Percentiles rank a stretch among this genome's conserved stretches.
Conservation (phyloP, 2,888 invertebrate genomes). For the Venusia cambrica region DNA sequence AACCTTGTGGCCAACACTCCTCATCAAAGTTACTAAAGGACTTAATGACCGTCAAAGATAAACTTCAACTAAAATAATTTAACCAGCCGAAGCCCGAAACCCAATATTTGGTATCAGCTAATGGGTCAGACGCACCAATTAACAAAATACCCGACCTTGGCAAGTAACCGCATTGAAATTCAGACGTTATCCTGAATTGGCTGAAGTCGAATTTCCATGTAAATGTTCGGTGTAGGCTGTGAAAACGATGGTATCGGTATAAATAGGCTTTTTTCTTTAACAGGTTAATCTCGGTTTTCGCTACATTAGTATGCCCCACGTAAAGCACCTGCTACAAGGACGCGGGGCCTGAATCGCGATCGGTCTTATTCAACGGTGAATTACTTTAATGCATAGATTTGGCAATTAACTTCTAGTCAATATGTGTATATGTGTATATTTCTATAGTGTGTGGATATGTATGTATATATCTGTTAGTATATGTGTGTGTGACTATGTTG, state of each 20-base stretch:
- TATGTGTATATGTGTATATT: too few relatives aligned
- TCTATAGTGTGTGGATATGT: too few relatives aligned
- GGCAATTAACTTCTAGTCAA: too few relatives aligned
- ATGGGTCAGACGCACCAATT: slow-evolving; percentile 38
- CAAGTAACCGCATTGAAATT: slow-evolving; percentile 26
- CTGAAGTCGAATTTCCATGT: slow-evolving; percentile 30
- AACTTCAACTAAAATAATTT: slow-evolving; percentile 1
- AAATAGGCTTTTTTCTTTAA: slow-evolving; percentile 32
- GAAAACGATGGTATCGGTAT: slow-evolving; percentile 35
- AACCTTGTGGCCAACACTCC: too few relatives aligned
- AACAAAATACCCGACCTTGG: slow-evolving; percentile 29
- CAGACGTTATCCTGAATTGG: slow-evolving; percentile 29
- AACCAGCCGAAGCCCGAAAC: slow-evolving; percentile 9
- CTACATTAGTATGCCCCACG: slow-evolving; percentile 25
- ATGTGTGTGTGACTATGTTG: too few relatives aligned
- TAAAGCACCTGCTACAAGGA: too few relatives aligned
- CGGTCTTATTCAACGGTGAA: too few relatives aligned
- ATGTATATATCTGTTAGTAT: too few relatives aligned
- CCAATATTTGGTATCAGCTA: slow-evolving; percentile 18
- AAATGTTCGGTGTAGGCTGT: slow-evolving; percentile 28
- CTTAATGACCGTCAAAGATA: background rate
- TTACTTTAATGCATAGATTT: too few relatives aligned
- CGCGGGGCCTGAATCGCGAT: too few relatives aligned
- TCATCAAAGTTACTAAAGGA: too few relatives aligned
- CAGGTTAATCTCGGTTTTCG: slow-evolving; percentile 31